Conservation (phyloP, 2,888 invertebrate species). For the Acheta domesticus region DNA sequence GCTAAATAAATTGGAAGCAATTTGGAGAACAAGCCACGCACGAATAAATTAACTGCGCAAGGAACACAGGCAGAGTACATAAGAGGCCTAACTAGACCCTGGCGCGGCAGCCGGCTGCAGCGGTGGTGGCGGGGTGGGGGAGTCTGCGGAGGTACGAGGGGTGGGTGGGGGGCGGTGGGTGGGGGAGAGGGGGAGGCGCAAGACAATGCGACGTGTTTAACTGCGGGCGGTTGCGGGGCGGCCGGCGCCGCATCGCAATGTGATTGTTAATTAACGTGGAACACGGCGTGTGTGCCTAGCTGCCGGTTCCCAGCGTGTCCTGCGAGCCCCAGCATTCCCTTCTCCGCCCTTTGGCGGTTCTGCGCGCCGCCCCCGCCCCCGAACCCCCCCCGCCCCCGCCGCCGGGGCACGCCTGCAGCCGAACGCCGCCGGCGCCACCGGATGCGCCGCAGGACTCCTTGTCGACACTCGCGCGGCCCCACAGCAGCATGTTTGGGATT, state of each 20-base stretch:
- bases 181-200: neutral
- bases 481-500: no score
- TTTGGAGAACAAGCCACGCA: conserved; percentile 18
- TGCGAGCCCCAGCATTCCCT: neutral
- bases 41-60: conserved; percentile 18
- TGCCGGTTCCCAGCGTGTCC: conserved; percentile 18
- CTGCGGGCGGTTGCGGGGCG: neutral
- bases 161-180: neutral
- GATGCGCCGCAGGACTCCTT: no score
- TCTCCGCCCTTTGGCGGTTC: neutral
- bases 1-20: conserved; percentile 18
- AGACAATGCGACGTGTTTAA: conserved; percentile 18
- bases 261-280: conserved; percentile 18
- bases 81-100: conserved; percentile 7
- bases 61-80: conserved; percentile 18
- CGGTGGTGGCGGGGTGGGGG: neutral
- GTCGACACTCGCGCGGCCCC: no score
- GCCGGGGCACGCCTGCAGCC: neutral
- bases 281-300: conserved; percentile 18
- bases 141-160: neutral
- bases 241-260: neutral
- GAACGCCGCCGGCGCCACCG: no score
- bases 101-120: neutral
- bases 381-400: neutral
- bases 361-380: neutral